phyloP scores from a whole-genome alignment of 2,113 vertebrate genomes.

The Rhea americana region DNA sequence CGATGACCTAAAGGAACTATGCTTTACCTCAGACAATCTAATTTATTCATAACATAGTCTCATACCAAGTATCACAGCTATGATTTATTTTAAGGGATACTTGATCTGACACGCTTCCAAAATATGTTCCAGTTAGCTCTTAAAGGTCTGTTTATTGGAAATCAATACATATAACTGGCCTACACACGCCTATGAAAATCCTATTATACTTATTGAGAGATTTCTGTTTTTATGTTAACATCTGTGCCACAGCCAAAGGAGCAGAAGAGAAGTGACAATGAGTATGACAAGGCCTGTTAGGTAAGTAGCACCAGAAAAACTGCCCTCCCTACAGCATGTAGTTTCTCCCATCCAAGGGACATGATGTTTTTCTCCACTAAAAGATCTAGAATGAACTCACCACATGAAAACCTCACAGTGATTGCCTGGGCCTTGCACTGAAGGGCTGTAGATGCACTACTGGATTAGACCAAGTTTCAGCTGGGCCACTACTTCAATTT shows the following conservation, averaged over 20 bases:
- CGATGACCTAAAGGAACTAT: background rate
- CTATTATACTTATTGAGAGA: background rate
- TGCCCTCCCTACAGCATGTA: background rate
- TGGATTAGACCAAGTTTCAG: background rate
- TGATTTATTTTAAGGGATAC: slow-evolving; percentile 14
- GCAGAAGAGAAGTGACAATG: rapidly evolving
- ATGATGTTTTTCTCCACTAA: background rate
- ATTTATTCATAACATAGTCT: background rate
- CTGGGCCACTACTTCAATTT: background rate
- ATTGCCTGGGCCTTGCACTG: background rate
- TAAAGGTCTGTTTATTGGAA: slow-evolving; percentile 11
- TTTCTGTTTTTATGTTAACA: background rate
- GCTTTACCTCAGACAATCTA: background rate
- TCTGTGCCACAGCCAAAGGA: background rate
- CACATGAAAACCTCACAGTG: rapidly evolving
- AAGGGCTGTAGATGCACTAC: background rate
- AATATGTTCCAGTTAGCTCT: background rate
- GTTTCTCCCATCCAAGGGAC: background rate
- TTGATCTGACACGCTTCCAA: background rate
- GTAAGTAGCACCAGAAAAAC: background rate
- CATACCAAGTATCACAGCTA: rapidly evolving
- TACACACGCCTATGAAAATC: background rate
- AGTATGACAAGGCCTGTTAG: too few species aligned
- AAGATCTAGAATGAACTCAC: background rate
- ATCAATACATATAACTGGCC: background rate